These are phyloP conservation scores for Pygoscelis antarcticus DNA, from an alignment of 2,113 vertebrate species.

Conservation along the genomic window DNA sequence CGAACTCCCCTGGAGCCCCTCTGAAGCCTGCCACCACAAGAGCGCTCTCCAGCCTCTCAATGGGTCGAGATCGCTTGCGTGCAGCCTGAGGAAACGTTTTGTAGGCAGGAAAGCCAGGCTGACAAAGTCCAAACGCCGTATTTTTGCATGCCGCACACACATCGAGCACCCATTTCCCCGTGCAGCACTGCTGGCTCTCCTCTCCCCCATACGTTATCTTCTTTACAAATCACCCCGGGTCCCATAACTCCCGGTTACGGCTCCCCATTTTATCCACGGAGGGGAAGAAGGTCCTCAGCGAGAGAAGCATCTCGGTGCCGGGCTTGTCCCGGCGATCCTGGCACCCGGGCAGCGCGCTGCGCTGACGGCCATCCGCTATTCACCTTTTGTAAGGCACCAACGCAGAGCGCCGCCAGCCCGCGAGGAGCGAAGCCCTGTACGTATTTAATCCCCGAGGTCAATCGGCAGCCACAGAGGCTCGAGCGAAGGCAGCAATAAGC, in stretches of 20 bases:
- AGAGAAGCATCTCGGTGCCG: neutral
- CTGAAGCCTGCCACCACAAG: fast-evolving
- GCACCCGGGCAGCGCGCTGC: fast-evolving
- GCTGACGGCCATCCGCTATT: fast-evolving
- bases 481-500: neutral
- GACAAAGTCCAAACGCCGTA: fast-evolving
- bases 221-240: constrained; percentile 63
- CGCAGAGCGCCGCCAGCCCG: fast-evolving
- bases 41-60: neutral
- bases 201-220: neutral
- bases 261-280: constrained; percentile 4
- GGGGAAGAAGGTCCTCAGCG: neutral
- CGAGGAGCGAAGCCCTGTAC: neutral
- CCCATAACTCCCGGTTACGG: constrained; percentile 52
- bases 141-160: fast-evolving
- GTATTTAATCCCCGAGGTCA: neutral
- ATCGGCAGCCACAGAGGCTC: neutral
- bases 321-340: no score
- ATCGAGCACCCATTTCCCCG: fast-evolving
- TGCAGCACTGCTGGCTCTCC: neutral
- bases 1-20: neutral
- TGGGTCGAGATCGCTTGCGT: fast-evolving
- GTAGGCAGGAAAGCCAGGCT: neutral
- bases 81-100: no score
- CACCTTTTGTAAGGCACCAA: neutral